A percentile compares a stretch with the other conserved stretches of the same genome.
phyloP scores from a whole-genome alignment of 30 jellyfish, hydroid and myxozoan genomes.

The Aurelia sp. region DNA sequence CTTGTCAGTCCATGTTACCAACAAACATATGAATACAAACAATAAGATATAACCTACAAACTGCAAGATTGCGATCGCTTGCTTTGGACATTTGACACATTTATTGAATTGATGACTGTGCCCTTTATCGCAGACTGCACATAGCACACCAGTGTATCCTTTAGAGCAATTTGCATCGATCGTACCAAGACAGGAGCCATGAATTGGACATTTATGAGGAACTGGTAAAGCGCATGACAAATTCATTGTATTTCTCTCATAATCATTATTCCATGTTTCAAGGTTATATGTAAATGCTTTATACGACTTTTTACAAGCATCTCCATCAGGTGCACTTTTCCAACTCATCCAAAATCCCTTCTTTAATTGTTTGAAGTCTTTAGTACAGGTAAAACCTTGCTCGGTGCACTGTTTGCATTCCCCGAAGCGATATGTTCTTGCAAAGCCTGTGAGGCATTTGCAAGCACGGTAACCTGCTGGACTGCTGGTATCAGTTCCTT shows the following conservation, averaged over 20 bases:
- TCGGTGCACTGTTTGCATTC: constrained; percentile 46
- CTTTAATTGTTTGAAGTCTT: constrained; percentile 22
- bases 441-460: constrained; percentile 44
- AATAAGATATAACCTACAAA: constrained; percentile 10
- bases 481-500: constrained; percentile 38
- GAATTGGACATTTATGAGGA: constrained; percentile 61
- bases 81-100: constrained; percentile 56
- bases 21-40: constrained; percentile 31
- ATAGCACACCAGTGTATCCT: constrained; percentile 60
- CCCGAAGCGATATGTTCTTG: constrained; percentile 63
- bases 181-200: constrained; percentile 67
- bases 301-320: constrained; percentile 4
- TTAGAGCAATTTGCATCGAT: constrained; percentile 25
- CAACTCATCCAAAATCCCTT: constrained; percentile 58
- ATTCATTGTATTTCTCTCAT: constrained; percentile 24
- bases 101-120: constrained; percentile 35
- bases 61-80: constrained; percentile 4
- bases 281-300: constrained; percentile 26
- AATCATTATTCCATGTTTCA: constrained; percentile 2
- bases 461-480: constrained; percentile 64
- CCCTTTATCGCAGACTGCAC: constrained; percentile 58
- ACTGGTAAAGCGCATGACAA: constrained; percentile 21
- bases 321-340: constrained; percentile 15
- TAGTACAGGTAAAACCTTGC: constrained; percentile 33
- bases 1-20: constrained; percentile 49